Base-by-base conservation (phyloP, 1,140 invertebrate genomes). In the Mamestra configurata region DNA sequence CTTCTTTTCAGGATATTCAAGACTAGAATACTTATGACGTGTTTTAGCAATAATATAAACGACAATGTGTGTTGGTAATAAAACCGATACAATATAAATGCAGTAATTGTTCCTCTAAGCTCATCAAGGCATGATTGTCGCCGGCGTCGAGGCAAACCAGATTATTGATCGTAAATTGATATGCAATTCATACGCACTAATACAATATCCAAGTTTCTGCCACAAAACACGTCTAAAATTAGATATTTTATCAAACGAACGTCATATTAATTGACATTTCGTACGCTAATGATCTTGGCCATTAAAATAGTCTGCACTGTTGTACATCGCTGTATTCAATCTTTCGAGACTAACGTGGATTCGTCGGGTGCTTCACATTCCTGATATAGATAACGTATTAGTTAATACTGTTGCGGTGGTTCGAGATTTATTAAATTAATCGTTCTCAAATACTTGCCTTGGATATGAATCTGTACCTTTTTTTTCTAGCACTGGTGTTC, bases 51-150 rank as follows among this genome's bases (percentile, higher is more conserved):
- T 31, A 31, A 31, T 31, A 1, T 31, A 5, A 3, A 31, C 5
- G 10, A 22, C 1, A 22, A 53, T 53, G 5, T 40, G 18, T 43
- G 37, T 22, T 11, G 64, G 0, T 43, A 46, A 68, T 43, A 35
- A 37, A 46, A 20, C 40, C 43, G 13, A 15, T 15, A 49, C 43
- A 43, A 7, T 27, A 43, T 43, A 40, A 75, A 75, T 53, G 49
- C 46, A 43, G 31, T 37, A 53, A 75, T 75, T 75, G 71, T 75
- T 75, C 27, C 1, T 20, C n/a, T 37, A 43, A 43, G 37, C 37
- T 75, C 35, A 75, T 75, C 37, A 27, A 70, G 18, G 40, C 13
- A 59, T 18, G 53, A 59, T 75, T 43, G 71, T 43, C 35, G 22
- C 51, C 15, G 20, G 3, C 7, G 40, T 37, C 51, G 51, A 75